Conservation (phyloP, 2,797 vertebrate genomes). For the Eurystomus glaucurus region DNA sequence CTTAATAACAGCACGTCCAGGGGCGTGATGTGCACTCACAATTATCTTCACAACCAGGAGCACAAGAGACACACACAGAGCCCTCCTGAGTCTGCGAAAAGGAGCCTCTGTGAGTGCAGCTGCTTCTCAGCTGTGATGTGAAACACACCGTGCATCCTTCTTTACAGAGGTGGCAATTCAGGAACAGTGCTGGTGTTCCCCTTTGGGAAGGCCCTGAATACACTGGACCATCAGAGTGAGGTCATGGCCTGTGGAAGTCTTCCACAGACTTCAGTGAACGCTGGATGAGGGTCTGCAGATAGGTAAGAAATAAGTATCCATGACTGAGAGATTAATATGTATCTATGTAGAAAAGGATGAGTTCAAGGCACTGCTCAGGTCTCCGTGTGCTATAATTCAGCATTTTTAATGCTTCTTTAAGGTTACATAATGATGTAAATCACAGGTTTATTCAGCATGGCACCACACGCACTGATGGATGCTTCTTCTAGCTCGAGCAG, state of each 20-base stretch:
- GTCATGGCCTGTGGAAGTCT: neutral
- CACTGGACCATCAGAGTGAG: neutral
- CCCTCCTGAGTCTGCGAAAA: neutral
- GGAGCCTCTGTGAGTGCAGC: neutral
- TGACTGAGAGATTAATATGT: neutral
- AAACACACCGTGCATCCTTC: neutral
- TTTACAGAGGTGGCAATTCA: neutral
- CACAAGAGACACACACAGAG: accelerated
- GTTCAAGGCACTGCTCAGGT: neutral
- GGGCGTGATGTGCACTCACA: neutral
- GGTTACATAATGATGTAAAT: neutral
- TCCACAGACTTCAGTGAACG: neutral
- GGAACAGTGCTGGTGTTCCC: neutral
- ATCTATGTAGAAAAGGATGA: neutral
- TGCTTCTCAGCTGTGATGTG: neutral
- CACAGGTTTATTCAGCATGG: neutral
- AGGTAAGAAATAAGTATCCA: neutral
- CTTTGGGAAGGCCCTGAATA: neutral
- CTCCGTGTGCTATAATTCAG: neutral
- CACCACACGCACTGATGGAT: neutral
- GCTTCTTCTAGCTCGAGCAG: neutral
- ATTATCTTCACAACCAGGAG: neutral
- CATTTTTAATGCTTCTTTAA: neutral
- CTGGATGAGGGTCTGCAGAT: neutral
- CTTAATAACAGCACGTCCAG: neutral